A percentile compares a stretch with the other conserved stretches of the same genome.
phyloP scores from a whole-genome alignment of 2,113 vertebrate species.

The Aramus guarauna region DNA sequence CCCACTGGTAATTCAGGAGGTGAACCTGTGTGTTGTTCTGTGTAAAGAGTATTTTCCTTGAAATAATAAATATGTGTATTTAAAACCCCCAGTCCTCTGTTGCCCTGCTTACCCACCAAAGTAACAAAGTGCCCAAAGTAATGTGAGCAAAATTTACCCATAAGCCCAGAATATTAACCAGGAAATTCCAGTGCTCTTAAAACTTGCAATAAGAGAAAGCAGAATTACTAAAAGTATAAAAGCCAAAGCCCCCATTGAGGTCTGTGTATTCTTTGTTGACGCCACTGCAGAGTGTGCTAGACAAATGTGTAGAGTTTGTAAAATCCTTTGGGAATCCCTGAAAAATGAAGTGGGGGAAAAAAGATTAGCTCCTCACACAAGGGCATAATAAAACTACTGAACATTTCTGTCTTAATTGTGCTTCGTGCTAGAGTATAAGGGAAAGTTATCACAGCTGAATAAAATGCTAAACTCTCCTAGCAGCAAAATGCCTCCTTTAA shows the following conservation, averaged over 20 bases:
- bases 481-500: neutral
- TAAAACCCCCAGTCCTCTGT: neutral
- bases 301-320: neutral
- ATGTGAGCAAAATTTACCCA: neutral
- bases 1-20: neutral
- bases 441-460: neutral
- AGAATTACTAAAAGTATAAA: neutral
- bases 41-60: neutral
- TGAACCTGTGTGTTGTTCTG: neutral
- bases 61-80: neutral
- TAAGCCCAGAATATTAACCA: neutral
- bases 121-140: neutral
- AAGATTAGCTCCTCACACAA: neutral
- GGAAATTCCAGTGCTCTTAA: neutral
- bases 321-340: neutral
- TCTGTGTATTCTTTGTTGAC: neutral
- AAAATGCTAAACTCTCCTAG: neutral
- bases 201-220: neutral
- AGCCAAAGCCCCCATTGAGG: neutral
- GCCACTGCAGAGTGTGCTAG: neutral
- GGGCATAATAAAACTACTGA: neutral
- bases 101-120: neutral
- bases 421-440: neutral
- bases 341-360: neutral
- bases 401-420: constrained; percentile 13